Evolutionary conservation across 2,888 invertebrate genomes (phyloP), one percentile per base, ranked within the genome.

Genomic region (Pasiphila rectangulata): DNA sequence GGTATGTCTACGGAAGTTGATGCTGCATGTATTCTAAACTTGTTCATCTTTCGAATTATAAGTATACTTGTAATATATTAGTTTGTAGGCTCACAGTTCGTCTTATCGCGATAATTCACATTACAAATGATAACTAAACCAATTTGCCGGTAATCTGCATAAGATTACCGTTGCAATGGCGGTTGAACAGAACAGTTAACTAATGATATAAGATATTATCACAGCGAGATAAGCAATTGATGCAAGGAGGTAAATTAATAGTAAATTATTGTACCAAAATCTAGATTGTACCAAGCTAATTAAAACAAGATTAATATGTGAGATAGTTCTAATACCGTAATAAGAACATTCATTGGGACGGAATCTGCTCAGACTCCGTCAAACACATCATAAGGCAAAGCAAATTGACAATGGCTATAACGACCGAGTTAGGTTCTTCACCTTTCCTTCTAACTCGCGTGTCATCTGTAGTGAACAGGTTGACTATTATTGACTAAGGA

Each of bases 191-290:
- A 23, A 29, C 19, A 23, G 39, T 30, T 35, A 40, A n/a, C n/a
- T n/a, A n/a, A n/a, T n/a, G n/a, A 44, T 43, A 15, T 24, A 19
- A 6, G 34, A 46, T 46, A 30, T 44, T 51, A 37, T 45, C 39
- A 39, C 4, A 9, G 13, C 24, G 24, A 16, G 45, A 38, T 45
- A 41, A 41, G 40, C 27, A 34, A 27, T 19, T 36, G 10, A 27
- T 12, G 6, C 15, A 5, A 4, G 32, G 7, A 12, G 4, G 16
- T 16, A 25, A 46, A 35, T 38, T 37, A 38, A 23, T 38, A 37
- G 12, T 17, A 20, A 40, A 21, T 42, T 24, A 41, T 17, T 39
- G 32, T n/a, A n/a, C n/a, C 17, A 34, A 10, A 41, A 15, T 17
- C 12, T 13, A 6, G 7, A 12, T 23, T 21, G 21, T 36, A n/a